These are phyloP conservation scores for Hyphantria cunea DNA, from an alignment of 1,140 invertebrate species.

Conservation along the genomic window DNA sequence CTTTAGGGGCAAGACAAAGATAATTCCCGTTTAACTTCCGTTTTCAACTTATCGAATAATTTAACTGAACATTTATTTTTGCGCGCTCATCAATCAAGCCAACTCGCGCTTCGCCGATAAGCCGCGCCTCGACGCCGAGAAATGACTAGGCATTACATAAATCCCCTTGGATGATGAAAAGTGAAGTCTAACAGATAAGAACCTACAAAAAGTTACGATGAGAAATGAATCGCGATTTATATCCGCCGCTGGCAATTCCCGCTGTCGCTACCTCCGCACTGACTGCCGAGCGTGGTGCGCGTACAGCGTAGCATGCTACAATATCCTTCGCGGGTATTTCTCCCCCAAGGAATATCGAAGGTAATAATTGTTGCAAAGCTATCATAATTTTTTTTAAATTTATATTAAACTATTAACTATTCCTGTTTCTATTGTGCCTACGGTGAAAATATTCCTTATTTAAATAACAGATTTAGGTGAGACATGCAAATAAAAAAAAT, in stretches of 20 bases:
- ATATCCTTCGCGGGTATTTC: not conserved
- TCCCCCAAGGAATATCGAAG: too few relatives aligned
- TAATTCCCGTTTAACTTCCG: slow-evolving; percentile 83
- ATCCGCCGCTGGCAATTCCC: slow-evolving; percentile 62
- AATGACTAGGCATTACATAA: slow-evolving; percentile 84
- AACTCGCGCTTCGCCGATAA: slow-evolving; percentile 74
- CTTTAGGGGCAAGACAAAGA: slow-evolving; percentile 79
- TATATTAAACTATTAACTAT: not conserved
- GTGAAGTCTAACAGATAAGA: slow-evolving; percentile 83
- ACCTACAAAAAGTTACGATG: slow-evolving; percentile 83
- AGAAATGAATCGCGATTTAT: slow-evolving; percentile 83
- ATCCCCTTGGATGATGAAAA: slow-evolving; percentile 83
- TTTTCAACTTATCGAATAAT: slow-evolving; percentile 83
- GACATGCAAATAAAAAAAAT: too few relatives aligned
- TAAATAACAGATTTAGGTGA: too few relatives aligned
- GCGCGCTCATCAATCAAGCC: slow-evolving; percentile 83
- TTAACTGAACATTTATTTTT: slow-evolving; percentile 83
- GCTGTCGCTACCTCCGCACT: slow-evolving; percentile 35
- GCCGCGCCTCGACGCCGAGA: slow-evolving; percentile 80
- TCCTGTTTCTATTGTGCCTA: not conserved
- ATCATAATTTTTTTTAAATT: not conserved
- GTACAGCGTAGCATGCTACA: not conserved
- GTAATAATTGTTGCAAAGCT: not conserved
- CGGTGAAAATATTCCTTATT: too few relatives aligned
- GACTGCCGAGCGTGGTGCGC: not conserved